phyloP scores from a whole-genome alignment of 2,888 invertebrate species.

The Sclerodermus sp. region DNA sequence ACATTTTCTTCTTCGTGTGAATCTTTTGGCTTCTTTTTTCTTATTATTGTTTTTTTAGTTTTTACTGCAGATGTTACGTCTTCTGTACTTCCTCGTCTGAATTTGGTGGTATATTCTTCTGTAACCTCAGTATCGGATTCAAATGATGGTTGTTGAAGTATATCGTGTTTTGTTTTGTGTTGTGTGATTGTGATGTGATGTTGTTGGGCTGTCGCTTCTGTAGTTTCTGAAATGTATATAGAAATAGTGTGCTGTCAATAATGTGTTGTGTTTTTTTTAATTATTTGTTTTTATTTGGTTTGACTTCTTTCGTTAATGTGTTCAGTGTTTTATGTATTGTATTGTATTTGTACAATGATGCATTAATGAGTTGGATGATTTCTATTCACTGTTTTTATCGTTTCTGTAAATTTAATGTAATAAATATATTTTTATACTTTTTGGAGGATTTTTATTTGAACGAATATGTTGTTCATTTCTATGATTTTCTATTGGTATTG shows the following conservation, averaged over 20 bases:
- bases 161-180: slow-evolving; percentile 48
- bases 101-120: slow-evolving; percentile 53
- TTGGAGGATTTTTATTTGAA: too few species aligned
- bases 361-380: too few species aligned
- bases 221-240: slow-evolving; percentile 56
- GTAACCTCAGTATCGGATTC: slow-evolving; percentile 50
- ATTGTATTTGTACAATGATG: too few species aligned
- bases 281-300: slow-evolving; percentile 16
- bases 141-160: slow-evolving; percentile 35
- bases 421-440: too few species aligned
- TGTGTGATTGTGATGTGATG: slow-evolving; percentile 45
- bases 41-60: slow-evolving; percentile 49
- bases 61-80: slow-evolving; percentile 48
- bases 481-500: too few species aligned
- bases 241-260: slow-evolving; percentile 44
- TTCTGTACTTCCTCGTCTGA: slow-evolving; percentile 42
- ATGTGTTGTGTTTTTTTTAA: slow-evolving; percentile 27
- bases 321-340: too few species aligned
- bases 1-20: slow-evolving; percentile 38
- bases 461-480: too few species aligned
- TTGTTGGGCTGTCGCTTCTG: slow-evolving; percentile 50
- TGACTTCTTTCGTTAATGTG: too few species aligned
- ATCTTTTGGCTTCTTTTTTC: slow-evolving; percentile 36
- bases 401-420: too few species aligned
- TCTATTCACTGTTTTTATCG: too few species aligned